Conservation (phyloP, 2,113 vertebrate genomes). For the Pollachius pollachius region DNA sequence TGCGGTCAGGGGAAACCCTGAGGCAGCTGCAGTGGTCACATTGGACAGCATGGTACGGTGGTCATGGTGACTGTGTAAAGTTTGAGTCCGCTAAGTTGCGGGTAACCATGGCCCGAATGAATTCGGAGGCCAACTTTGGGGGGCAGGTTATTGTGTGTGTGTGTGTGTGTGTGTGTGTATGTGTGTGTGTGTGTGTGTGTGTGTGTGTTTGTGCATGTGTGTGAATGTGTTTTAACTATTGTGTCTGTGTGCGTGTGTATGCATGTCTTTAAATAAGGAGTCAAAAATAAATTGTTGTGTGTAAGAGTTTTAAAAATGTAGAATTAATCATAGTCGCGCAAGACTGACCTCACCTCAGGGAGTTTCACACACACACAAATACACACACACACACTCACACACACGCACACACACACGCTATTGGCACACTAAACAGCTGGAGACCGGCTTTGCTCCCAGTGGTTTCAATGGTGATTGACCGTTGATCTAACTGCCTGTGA, state of each 20-base stretch:
- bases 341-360: conserved; percentile 47
- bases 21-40: conserved; percentile 34
- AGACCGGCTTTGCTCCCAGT: conserved; percentile 19
- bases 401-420: conserved; percentile 33
- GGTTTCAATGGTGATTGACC: conserved; percentile 58
- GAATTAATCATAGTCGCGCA: conserved; percentile 12
- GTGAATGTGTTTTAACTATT: neutral
- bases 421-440: conserved; percentile 39
- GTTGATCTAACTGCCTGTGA: conserved; percentile 58
- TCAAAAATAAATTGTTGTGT: conserved; percentile 29
- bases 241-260: conserved; percentile 21
- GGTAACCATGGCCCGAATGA: conserved; percentile 36
- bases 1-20: conserved; percentile 48
- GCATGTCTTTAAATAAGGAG: conserved; percentile 6
- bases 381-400: conserved; percentile 9
- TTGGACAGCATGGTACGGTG: conserved; percentile 43
- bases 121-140: conserved; percentile 13
- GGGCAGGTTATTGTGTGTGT: neutral
- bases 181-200: conserved; percentile 18
- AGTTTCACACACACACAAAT: conserved; percentile 37
- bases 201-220: neutral
- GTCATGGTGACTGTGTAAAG: conserved; percentile 64
- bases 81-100: conserved; percentile 56
- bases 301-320: conserved; percentile 36
- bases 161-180: conserved; percentile 30